A percentile compares a stretch with the other conserved stretches of the same genome.
Conservation (phyloP, 2,888 invertebrate species). For the Tupiocoris notatus region DNA sequence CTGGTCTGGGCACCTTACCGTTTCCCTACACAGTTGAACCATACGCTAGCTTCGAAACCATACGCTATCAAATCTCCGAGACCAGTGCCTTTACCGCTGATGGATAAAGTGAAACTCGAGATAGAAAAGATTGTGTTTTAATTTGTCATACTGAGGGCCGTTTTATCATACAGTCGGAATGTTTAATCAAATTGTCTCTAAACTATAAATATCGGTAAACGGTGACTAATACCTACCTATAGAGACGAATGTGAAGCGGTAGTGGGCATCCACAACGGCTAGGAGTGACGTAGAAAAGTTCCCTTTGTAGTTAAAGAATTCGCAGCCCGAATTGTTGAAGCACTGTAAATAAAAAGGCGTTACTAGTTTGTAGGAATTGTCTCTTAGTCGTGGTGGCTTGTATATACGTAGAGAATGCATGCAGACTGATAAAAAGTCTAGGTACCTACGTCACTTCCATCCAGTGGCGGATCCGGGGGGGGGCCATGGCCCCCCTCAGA, state of each 20-base stretch:
- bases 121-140: too few species aligned
- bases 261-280: conserved; percentile 8
- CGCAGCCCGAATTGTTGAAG: conserved; percentile 12
- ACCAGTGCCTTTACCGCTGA: conserved; percentile 2
- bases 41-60: neutral
- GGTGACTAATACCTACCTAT: too few species aligned
- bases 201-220: too few species aligned
- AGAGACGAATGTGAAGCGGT: conserved; percentile 6
- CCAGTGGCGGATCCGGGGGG: too few species aligned
- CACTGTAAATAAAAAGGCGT: conserved; percentile 13
- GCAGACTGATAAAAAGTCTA: too few species aligned
- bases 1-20: conserved; percentile 9
- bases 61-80: conserved; percentile 13
- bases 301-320: conserved; percentile 20
- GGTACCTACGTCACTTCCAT: too few species aligned
- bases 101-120: conserved; percentile 5
- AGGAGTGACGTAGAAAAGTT: conserved; percentile 6
- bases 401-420: conserved; percentile 8
- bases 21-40: conserved; percentile 5
- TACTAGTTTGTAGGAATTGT: too few species aligned
- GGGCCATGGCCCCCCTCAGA: too few species aligned
- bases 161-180: too few species aligned
- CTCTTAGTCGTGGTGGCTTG: too few species aligned
- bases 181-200: too few species aligned
- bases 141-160: too few species aligned